Conservation (phyloP, 2,797 vertebrate species). For the Rhynchotus rufescens region DNA sequence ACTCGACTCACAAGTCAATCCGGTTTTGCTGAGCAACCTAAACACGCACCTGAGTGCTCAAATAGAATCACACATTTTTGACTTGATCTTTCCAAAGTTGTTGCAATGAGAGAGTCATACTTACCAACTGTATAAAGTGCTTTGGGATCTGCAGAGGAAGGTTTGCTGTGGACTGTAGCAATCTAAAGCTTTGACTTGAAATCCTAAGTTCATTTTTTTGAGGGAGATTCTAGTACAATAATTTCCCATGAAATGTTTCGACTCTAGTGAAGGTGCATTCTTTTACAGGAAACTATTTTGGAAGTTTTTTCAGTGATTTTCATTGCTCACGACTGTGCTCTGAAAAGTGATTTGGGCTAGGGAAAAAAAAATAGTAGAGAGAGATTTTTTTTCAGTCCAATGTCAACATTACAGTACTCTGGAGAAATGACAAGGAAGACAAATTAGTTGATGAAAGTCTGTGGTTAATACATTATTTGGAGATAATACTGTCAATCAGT, state of each 20-base stretch:
- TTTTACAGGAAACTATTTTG: background rate
- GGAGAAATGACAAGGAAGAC: background rate
- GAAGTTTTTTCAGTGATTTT: background rate
- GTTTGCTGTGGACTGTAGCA: background rate
- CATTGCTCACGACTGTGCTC: background rate
- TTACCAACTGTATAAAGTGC: background rate
- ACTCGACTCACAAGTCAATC: background rate
- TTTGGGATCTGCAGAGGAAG: background rate
- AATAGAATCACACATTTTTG: rapidly evolving
- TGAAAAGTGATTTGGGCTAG: background rate
- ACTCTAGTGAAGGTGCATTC: rapidly evolving
- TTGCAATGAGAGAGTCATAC: background rate
- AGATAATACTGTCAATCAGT: background rate
- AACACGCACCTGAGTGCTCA: background rate
- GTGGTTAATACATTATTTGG: background rate
- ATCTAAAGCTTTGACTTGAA: background rate
- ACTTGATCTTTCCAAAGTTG: background rate
- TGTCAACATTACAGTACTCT: background rate
- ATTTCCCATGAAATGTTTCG: background rate
- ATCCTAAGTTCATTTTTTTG: background rate
- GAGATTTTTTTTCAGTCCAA: background rate
- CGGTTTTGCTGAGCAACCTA: background rate
- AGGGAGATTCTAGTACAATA: background rate
- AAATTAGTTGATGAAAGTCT: background rate
- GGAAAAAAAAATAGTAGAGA: background rate